Conservation (phyloP, 2,113 vertebrate genomes). For the Willisornis vidua region DNA sequence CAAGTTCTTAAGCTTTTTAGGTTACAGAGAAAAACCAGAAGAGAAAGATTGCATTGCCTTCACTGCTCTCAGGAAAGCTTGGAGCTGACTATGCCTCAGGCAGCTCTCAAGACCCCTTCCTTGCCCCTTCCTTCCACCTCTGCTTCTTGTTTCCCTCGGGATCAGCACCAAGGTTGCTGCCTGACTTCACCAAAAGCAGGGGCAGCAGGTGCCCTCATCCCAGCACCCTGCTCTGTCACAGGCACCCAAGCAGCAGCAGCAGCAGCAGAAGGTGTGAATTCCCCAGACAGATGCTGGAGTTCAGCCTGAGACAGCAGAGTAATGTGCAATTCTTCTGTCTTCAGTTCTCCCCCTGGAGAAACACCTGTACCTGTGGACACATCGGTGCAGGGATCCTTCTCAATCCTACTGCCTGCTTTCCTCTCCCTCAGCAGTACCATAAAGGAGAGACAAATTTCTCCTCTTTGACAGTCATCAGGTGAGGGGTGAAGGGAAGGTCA, state of each 20-base stretch:
- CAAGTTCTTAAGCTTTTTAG: background rate
- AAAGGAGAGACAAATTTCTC: background rate
- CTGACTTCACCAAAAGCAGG: background rate
- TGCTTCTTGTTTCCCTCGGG: background rate
- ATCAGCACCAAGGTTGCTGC: background rate
- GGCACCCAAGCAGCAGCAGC: background rate
- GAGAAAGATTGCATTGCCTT: background rate
- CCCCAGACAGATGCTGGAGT: background rate
- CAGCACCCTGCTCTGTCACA: accelerated
- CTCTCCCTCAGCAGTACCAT: background rate
- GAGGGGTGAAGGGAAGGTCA: background rate
- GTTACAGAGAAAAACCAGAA: background rate
- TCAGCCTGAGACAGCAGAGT: background rate
- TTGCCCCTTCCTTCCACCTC: background rate
- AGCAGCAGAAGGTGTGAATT: background rate
- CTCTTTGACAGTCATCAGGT: background rate
- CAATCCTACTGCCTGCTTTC: background rate
- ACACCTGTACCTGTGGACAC: accelerated
- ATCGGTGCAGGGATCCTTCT: background rate
- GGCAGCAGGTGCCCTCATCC: too few species aligned
- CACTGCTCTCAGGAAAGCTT: background rate
- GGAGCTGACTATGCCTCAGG: background rate
- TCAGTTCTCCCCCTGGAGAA: background rate
- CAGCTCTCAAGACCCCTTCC: background rate
- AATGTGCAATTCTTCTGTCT: background rate